A percentile compares a stretch with the other conserved stretches of the same genome.
These are phyloP conservation scores for Bembecia ichneumoniformis DNA, from an alignment of 2,888 invertebrate species.

Conservation along the genomic window DNA sequence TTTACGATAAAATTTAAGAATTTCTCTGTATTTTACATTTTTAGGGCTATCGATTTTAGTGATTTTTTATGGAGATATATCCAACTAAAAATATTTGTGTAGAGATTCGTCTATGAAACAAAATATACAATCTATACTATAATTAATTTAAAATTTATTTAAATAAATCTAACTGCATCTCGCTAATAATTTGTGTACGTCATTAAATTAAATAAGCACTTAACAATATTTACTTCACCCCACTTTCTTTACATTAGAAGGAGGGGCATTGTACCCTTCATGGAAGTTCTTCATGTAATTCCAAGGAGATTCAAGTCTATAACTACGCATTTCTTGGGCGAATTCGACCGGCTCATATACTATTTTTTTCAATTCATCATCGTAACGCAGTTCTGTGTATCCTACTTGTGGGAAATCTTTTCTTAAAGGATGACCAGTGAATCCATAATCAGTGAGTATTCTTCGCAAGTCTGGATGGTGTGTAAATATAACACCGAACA, in stretches of 20 bases:
- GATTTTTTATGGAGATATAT: too few species aligned
- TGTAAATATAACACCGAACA: slow-evolving; percentile 53
- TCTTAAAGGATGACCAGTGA: slow-evolving; percentile 53
- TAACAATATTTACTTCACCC: background rate
- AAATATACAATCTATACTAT: too few species aligned
- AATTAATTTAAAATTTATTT: too few species aligned
- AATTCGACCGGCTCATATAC: slow-evolving; percentile 59
- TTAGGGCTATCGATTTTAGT: too few species aligned
- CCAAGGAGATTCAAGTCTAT: slow-evolving; percentile 50
- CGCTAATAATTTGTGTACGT: background rate
- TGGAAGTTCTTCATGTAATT: slow-evolving; percentile 49
- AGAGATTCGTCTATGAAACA: too few species aligned
- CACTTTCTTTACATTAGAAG: slow-evolving; percentile 16
- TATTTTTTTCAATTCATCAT: slow-evolving; percentile 55
- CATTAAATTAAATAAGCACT: background rate
- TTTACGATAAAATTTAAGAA: too few species aligned
- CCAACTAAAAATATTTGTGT: too few species aligned
- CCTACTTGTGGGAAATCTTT: slow-evolving; percentile 59
- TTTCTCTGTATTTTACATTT: too few species aligned
- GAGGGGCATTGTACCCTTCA: slow-evolving; percentile 33
- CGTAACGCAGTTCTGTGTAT: slow-evolving; percentile 56
- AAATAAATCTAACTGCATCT: background rate
- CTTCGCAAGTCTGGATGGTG: slow-evolving; percentile 60
- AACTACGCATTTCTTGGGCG: slow-evolving; percentile 46
- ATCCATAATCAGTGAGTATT: slow-evolving; percentile 59